Conservation (phyloP, 2,888 invertebrate genomes). For the Seladonia tumulorum region DNA sequence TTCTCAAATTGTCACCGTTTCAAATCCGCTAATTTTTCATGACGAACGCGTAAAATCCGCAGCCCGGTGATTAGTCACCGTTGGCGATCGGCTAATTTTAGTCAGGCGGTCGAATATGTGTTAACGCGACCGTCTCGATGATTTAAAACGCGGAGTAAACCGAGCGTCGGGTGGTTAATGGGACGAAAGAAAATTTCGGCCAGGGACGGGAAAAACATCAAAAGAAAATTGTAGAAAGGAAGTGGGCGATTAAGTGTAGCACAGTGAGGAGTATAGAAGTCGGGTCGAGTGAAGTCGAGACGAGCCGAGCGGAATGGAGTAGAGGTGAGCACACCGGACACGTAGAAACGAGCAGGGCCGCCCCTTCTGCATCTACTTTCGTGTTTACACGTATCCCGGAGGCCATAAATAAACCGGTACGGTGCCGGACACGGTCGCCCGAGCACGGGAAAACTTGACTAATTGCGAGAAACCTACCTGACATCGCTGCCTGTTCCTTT, state of each 20-base stretch:
- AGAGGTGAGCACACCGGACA: constrained; percentile 16
- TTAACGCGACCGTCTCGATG: background rate
- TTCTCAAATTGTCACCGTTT: too few species aligned
- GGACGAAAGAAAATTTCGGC: background rate
- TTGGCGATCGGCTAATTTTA: background rate
- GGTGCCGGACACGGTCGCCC: constrained; percentile 62
- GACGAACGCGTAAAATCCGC: too few species aligned
- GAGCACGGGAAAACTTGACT: constrained; percentile 69
- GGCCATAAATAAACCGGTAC: constrained; percentile 66
- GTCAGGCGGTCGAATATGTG: background rate
- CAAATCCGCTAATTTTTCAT: too few species aligned
- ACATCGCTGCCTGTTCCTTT: constrained; percentile 69
- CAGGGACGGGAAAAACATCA: background rate
- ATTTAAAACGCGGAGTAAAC: background rate
- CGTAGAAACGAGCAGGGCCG: constrained; percentile 35
- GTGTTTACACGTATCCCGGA: constrained; percentile 60
- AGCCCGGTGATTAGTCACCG: background rate
- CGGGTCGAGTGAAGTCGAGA: constrained; percentile 9
- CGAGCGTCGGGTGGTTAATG: background rate
- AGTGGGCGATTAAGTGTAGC: constrained; percentile 24
- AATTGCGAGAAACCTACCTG: constrained; percentile 73
- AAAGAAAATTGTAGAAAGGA: constrained; percentile 9
- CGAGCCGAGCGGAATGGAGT: constrained; percentile 15
- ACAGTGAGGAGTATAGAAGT: constrained; percentile 1
- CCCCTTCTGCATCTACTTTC: constrained; percentile 64